Conservation (phyloP, 1,140 invertebrate species). For the Drosophila trapezifrons region DNA sequence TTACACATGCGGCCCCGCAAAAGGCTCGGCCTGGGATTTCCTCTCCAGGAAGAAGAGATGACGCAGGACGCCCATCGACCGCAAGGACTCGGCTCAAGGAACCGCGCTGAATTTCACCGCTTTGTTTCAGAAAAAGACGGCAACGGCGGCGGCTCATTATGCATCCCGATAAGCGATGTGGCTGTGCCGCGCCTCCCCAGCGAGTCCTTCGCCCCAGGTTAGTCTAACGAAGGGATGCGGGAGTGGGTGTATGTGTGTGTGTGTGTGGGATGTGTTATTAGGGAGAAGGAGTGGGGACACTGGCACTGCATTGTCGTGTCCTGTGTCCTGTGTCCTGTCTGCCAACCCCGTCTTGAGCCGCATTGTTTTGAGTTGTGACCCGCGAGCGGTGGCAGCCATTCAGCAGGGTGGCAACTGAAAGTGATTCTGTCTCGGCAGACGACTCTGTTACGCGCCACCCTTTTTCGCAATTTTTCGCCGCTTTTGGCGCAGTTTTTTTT, state of each 20-base stretch:
- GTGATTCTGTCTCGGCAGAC: conserved; percentile 57
- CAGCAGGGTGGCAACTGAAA: conserved; percentile 62
- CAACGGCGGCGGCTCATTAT: conserved; percentile 77
- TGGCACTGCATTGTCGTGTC: conserved; percentile 39
- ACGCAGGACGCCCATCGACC: conserved; percentile 13
- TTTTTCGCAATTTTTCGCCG: conserved; percentile 61
- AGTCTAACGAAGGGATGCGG: conserved; percentile 38
- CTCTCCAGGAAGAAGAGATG: conserved; percentile 23
- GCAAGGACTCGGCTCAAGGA: conserved; percentile 48
- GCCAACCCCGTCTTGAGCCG: conserved; percentile 64
- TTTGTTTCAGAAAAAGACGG: conserved; percentile 79
- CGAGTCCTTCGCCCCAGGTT: conserved; percentile 77
- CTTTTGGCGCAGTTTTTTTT: conserved; percentile 70
- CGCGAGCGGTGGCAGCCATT: conserved; percentile 58
- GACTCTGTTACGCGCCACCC: conserved; percentile 67
- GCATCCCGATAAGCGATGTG: conserved; percentile 78
- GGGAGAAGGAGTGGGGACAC: conserved; percentile 24
- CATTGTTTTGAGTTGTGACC: conserved; percentile 62
- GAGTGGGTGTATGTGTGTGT: conserved; percentile 30
- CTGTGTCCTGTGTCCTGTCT: conserved; percentile 42
- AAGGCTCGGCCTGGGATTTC: conserved; percentile 36
- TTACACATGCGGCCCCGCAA: conserved; percentile 47
- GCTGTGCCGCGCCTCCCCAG: conserved; percentile 61
- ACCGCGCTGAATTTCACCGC: conserved; percentile 80
- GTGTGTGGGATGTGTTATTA: neutral